Conservation (phyloP, 1,140 invertebrate genomes). For the Lucilia sericata region DNA sequence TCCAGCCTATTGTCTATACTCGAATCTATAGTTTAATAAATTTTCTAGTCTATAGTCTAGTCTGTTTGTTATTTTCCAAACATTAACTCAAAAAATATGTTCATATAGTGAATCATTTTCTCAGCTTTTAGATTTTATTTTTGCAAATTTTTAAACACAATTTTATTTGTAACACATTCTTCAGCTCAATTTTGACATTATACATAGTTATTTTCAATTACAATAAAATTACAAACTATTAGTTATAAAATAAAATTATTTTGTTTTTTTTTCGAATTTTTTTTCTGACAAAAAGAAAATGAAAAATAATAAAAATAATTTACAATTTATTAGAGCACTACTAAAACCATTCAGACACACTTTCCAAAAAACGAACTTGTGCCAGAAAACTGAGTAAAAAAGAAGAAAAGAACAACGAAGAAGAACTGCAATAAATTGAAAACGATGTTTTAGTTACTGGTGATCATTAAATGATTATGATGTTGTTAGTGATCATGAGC, state of each 20-base stretch:
- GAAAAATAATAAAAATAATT: constrained; percentile 4
- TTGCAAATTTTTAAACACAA: no score
- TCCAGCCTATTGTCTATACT: no score
- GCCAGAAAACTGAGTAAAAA: not conserved
- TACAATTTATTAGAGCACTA: constrained; percentile 7
- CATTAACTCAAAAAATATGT: no score
- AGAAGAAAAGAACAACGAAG: not conserved
- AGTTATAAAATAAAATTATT: constrained; percentile 7
- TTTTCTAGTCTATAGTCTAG: no score
- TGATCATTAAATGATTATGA: not conserved
- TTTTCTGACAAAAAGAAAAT: not conserved
- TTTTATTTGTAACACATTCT: not conserved
- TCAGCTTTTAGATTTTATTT: no score
- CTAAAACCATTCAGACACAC: constrained; percentile 18
- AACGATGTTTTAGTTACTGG: not conserved
- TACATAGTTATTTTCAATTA: not conserved
- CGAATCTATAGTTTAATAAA: no score
- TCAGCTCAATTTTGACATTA: not conserved
- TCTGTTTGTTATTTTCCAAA: no score
- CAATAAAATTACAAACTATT: not conserved
- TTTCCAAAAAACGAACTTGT: not conserved
- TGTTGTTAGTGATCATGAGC: no score
- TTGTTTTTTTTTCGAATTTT: not conserved
- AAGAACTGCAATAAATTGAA: not conserved
- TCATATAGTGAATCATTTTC: no score